These are phyloP conservation scores for Priocnemis perturbator DNA, from an alignment of 2,888 invertebrate species.

Conservation along the genomic window DNA sequence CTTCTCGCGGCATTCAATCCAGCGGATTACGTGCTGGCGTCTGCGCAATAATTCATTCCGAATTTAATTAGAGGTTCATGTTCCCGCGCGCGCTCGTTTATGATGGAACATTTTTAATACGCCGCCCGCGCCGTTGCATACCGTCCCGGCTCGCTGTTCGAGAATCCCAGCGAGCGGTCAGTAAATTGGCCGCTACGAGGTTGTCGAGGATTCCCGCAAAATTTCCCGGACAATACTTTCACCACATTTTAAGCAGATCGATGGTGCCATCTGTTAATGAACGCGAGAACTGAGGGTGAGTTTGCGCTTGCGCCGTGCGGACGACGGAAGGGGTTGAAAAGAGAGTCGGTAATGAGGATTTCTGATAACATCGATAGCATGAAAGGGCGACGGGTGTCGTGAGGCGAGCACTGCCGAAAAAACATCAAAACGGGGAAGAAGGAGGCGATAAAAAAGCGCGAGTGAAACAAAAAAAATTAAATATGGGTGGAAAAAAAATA, in stretches of 20 bases:
- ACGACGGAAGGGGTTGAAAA: constrained; percentile 25
- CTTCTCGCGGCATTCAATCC: neutral
- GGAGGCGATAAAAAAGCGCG: constrained; percentile 13
- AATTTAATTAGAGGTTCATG: too few species aligned
- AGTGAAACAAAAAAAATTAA: constrained; percentile 11
- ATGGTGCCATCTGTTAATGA: constrained; percentile 63
- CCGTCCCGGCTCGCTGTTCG: neutral
- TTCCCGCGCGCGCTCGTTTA: too few species aligned
- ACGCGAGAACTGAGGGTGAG: constrained; percentile 40
- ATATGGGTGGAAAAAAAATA: constrained; percentile 19
- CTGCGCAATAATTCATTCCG: neutral
- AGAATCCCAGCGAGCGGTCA: constrained; percentile 27
- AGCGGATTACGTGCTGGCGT: neutral
- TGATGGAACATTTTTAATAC: too few species aligned
- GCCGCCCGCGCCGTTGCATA: too few species aligned
- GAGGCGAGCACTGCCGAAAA: constrained; percentile 15
- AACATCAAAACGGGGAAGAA: constrained; percentile 22
- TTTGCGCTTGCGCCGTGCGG: constrained; percentile 36
- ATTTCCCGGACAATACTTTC: constrained; percentile 61
- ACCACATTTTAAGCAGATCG: constrained; percentile 58
- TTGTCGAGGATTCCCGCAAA: constrained; percentile 23
- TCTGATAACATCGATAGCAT: constrained; percentile 48
- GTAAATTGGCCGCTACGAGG: constrained; percentile 42
- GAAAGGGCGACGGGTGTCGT: constrained; percentile 21
- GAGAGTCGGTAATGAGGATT: constrained; percentile 52